Evolutionary conservation across 1,140 invertebrate species (phyloP).

Genomic region (Diabrotica undecimpunctata): DNA sequence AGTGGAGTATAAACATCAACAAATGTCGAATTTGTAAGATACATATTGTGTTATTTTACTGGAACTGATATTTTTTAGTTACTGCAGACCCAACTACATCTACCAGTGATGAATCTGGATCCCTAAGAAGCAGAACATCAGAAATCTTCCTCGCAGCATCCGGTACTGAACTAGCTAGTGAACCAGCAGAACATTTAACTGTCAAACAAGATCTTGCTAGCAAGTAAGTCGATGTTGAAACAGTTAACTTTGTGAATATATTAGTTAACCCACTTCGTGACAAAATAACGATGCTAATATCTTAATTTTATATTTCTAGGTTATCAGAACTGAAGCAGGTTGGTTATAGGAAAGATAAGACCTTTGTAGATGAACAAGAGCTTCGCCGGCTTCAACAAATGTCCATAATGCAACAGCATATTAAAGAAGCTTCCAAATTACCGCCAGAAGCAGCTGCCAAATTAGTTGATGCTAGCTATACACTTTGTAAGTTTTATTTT

Average conservation of each 20-base stretch:
- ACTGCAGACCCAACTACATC: too few relatives aligned
- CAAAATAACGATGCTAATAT: too few relatives aligned
- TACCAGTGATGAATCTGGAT: too few relatives aligned
- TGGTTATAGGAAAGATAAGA: slow-evolving; percentile 68
- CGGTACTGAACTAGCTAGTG: slow-evolving; percentile 35
- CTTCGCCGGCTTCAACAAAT: slow-evolving; percentile 67
- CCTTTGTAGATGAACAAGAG: slow-evolving; percentile 69
- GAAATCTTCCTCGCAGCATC: slow-evolving; percentile 25
- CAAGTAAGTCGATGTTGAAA: slow-evolving; percentile 21
- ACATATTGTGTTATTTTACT: too few relatives aligned
- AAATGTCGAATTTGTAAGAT: too few relatives aligned
- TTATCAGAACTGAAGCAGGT: slow-evolving; percentile 70
- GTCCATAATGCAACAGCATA: slow-evolving; percentile 61
- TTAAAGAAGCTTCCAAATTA: slow-evolving; percentile 62
- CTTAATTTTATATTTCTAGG: slow-evolving; percentile 45
- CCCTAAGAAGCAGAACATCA: too few relatives aligned
- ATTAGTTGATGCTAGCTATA: slow-evolving; percentile 67
- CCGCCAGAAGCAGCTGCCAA: slow-evolving; percentile 63
- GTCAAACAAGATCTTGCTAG: slow-evolving; percentile 21
- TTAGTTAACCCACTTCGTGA: not conserved
- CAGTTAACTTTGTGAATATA: not conserved
- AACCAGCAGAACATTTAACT: slow-evolving; percentile 28
- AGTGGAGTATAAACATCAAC: too few relatives aligned
- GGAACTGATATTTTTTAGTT: too few relatives aligned
- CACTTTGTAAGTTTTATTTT: slow-evolving; percentile 58